Conservation (phyloP, 2,113 vertebrate genomes). For the Sardina pilchardus region DNA sequence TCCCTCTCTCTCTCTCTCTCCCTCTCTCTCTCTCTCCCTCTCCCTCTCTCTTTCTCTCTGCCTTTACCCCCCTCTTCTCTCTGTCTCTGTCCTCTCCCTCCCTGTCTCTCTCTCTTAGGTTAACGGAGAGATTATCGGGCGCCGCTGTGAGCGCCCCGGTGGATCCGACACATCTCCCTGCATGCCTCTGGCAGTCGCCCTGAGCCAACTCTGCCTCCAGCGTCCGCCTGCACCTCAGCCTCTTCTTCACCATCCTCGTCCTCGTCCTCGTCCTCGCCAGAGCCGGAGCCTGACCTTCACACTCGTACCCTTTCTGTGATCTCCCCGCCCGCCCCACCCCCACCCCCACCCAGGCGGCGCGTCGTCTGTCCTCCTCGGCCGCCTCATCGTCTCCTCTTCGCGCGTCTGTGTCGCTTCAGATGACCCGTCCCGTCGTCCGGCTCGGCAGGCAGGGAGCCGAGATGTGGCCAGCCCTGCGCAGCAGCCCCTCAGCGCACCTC, state of each 20-base stretch:
- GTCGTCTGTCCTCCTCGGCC: neutral
- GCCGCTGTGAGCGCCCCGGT: slow-evolving; percentile 34
- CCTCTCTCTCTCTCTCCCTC: neutral
- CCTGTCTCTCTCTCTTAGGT: slow-evolving; percentile 46
- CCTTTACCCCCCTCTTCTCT: neutral
- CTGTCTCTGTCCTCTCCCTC: slow-evolving; percentile 13
- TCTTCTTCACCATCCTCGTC: neutral
- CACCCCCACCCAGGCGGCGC: neutral
- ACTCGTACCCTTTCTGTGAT: neutral
- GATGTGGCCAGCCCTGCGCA: slow-evolving; percentile 51
- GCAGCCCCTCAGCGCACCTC: slow-evolving; percentile 34
- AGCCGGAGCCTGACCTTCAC: slow-evolving; percentile 32
- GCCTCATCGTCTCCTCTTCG: neutral
- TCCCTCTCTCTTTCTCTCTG: neutral
- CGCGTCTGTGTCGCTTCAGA: neutral
- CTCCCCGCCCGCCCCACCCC: slow-evolving; percentile 3
- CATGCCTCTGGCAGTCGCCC: slow-evolving; percentile 11
- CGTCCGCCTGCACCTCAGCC: slow-evolving; percentile 15
- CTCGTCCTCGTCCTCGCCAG: no score
- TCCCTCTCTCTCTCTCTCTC: neutral
- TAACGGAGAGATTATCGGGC: slow-evolving; percentile 32
- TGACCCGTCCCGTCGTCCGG: slow-evolving; percentile 41
- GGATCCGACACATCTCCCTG: slow-evolving; percentile 25
- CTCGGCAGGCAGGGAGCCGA: slow-evolving; percentile 34
- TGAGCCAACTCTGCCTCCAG: slow-evolving; percentile 9